These are phyloP conservation scores for Andrena bicolor DNA, from an alignment of 2,888 invertebrate species.

Conservation along the genomic window DNA sequence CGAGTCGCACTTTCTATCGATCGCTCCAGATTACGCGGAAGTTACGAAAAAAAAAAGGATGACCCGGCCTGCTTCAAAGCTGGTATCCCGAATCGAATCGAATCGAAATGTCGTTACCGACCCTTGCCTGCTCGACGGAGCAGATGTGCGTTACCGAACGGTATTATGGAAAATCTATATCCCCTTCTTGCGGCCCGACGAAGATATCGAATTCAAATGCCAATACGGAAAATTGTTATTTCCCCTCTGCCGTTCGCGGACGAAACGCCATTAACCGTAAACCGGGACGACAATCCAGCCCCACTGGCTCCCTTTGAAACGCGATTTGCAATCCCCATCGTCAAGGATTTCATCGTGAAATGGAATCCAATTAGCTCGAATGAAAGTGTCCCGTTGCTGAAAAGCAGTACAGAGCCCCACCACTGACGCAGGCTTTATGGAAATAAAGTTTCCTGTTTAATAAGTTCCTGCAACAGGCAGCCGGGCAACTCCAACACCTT, in stretches of 20 bases:
- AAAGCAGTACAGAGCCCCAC: background rate
- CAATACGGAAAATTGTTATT: slow-evolving; percentile 34
- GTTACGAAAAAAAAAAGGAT: no score
- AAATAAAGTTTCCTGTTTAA: background rate
- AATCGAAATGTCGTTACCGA: slow-evolving; percentile 19
- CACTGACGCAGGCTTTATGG: background rate
- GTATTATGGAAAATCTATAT: slow-evolving; percentile 46
- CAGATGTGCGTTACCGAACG: slow-evolving; percentile 32
- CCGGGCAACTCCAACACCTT: no score
- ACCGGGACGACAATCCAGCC: background rate
- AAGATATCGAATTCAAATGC: slow-evolving; percentile 32
- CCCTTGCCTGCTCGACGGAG: background rate
- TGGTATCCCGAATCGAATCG: slow-evolving; percentile 6
- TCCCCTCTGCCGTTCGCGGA: background rate
- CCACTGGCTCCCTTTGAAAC: slow-evolving; percentile 1
- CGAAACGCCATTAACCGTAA: slow-evolving; percentile 17
- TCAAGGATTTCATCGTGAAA: background rate
- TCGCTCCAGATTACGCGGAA: background rate
- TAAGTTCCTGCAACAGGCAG: no score
- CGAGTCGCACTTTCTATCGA: no score
- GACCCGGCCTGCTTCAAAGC: background rate
- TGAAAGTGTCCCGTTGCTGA: background rate
- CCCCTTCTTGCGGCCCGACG: background rate
- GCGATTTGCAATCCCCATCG: background rate
- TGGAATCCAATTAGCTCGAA: background rate